These are phyloP conservation scores for Muscina levida DNA, from an alignment of 2,888 invertebrate genomes.

Conservation along the genomic window DNA sequence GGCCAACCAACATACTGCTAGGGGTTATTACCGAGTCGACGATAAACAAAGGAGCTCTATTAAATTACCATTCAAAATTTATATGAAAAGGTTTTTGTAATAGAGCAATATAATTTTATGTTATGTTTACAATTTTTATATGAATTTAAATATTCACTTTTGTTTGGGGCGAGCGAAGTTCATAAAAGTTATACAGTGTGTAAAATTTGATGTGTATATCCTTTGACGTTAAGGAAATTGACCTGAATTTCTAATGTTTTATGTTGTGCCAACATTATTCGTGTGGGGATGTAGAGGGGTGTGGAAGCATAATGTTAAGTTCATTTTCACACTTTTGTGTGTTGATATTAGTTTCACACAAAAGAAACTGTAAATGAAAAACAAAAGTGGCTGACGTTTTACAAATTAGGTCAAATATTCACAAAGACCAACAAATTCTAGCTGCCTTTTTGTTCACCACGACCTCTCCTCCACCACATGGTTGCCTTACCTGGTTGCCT, in stretches of 20 bases:
- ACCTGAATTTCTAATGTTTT: slow-evolving; percentile 41
- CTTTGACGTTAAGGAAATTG: slow-evolving; percentile 16
- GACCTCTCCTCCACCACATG: background rate
- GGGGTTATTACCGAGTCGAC: too few species aligned
- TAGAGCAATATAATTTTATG: slow-evolving; percentile 9
- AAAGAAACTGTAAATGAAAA: slow-evolving; percentile 16
- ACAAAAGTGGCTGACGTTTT: slow-evolving; percentile 21
- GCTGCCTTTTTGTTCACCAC: background rate
- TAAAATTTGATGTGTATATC: slow-evolving; percentile 1
- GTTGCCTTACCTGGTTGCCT: background rate
- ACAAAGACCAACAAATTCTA: background rate
- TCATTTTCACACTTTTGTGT: slow-evolving; percentile 21
- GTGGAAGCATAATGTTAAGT: background rate
- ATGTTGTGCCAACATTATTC: too few species aligned
- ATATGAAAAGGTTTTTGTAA: slow-evolving; percentile 30
- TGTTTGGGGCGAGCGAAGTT: background rate
- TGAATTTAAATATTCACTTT: slow-evolving; percentile 25
- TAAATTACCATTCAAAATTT: too few species aligned
- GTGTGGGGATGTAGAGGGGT: too few species aligned
- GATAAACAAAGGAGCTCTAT: background rate
- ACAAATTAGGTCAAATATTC: slow-evolving; percentile 25
- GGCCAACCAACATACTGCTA: too few species aligned
- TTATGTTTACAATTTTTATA: background rate
- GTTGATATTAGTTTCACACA: background rate
- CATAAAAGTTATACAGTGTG: background rate